Conservation (phyloP, 2,888 invertebrate genomes). For the Hypomecis atomaria region DNA sequence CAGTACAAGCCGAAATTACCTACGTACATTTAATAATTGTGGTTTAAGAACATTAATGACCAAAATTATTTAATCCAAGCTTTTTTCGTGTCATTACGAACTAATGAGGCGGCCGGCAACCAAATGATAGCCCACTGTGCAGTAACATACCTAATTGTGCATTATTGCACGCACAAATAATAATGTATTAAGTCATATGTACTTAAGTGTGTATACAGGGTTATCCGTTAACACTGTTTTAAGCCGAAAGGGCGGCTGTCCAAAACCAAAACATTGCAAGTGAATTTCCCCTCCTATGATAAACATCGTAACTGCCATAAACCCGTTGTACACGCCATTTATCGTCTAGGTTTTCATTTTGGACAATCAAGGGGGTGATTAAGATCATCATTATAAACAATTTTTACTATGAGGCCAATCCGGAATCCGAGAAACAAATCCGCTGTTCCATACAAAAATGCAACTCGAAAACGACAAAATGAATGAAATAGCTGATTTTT, state of each 20-base stretch:
- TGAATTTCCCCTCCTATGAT: no score
- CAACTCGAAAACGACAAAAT: no score
- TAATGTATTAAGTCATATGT: not conserved
- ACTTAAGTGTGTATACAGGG: not conserved
- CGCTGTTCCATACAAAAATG: no score
- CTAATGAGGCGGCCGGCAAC: slow-evolving; percentile 18
- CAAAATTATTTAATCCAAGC: slow-evolving; percentile 11
- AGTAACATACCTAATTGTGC: slow-evolving; percentile 14
- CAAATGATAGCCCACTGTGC: slow-evolving; percentile 19
- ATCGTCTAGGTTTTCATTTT: no score
- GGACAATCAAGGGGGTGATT: no score
- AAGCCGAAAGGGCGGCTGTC: not conserved
- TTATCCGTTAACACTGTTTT: not conserved
- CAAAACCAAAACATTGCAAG: not conserved
- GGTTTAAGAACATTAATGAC: slow-evolving; percentile 6
- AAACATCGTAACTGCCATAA: no score
- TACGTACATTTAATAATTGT: not conserved
- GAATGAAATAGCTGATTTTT: no score
- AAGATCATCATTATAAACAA: no score
- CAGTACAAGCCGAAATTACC: no score
- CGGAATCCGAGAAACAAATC: no score
- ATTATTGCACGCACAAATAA: slow-evolving; percentile 12
- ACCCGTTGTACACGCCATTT: no score
- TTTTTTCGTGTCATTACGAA: slow-evolving; percentile 3
- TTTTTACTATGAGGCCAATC: no score